A percentile compares a stretch with the other conserved stretches of the same genome.
Evolutionary conservation across 2,113 vertebrate genomes (phyloP).

Genomic region (Regulus satrapa): DNA sequence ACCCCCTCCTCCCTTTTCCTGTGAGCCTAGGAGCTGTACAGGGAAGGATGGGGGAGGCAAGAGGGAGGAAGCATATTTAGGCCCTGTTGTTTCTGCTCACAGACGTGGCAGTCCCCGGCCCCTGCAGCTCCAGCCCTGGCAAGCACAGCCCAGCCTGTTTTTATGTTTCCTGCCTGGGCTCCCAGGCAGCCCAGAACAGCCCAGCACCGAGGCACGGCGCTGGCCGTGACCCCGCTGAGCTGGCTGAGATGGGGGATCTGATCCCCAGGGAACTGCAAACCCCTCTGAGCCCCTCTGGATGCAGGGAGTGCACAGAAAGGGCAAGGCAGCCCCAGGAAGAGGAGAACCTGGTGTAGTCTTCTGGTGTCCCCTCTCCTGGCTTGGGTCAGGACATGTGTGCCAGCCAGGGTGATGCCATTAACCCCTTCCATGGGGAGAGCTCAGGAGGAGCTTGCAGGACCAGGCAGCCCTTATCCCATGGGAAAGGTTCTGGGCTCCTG

Average conservation of each 20-base stretch:
- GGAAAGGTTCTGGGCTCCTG: background rate
- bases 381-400: background rate
- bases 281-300: background rate
- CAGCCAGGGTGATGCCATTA: background rate
- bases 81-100: background rate
- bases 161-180: constrained; percentile 45
- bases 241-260: background rate
- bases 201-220: accelerated
- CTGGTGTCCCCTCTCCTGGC: background rate
- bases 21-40: accelerated
- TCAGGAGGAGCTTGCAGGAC: background rate
- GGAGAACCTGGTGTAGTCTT: background rate
- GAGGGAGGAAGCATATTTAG: background rate
- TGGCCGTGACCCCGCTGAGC: accelerated
- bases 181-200: background rate
- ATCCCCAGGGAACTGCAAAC: background rate
- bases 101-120: constrained; percentile 8
- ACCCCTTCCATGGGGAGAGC: background rate
- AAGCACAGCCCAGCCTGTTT: constrained; percentile 14
- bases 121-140: constrained; percentile 17
- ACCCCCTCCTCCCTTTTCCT: background rate
- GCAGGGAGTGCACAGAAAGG: background rate
- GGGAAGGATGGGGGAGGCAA: background rate
- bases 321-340: background rate
- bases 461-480: background rate